These are phyloP conservation scores for Rambutsinella grinnellia DNA, from an alignment of 2,888 invertebrate genomes.

Conservation along the genomic window DNA sequence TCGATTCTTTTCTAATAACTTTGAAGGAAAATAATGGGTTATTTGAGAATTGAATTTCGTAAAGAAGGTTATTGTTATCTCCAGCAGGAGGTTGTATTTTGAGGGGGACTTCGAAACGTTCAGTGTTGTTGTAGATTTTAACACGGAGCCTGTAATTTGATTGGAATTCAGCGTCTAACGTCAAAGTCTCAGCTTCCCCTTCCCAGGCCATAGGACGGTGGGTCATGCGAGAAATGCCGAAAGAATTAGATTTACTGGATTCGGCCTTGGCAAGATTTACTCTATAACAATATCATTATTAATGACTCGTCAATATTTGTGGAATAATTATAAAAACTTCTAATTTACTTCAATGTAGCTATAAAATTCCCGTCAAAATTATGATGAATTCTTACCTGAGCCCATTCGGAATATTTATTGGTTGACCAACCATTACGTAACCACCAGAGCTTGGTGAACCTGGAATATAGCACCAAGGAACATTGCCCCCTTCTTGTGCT, in stretches of 20 bases:
- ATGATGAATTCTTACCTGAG: constrained; percentile 1
- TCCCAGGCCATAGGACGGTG: background rate
- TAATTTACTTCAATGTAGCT: no score
- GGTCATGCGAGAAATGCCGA: background rate
- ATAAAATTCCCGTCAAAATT: background rate
- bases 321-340: no score
- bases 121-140: constrained; percentile 23
- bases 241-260: background rate
- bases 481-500: background rate
- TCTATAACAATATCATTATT: no score
- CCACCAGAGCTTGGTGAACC: constrained; percentile 27
- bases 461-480: constrained; percentile 48
- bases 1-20: constrained; percentile 49
- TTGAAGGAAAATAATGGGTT: constrained; percentile 47
- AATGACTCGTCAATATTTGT: no score
- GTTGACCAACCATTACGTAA: constrained; percentile 37
- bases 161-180: constrained; percentile 42
- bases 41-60: background rate
- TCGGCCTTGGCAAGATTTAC: background rate
- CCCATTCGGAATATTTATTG: constrained; percentile 19
- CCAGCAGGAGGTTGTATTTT: background rate
- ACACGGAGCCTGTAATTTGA: constrained; percentile 51
- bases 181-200: constrained; percentile 40
- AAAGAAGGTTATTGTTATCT: background rate
- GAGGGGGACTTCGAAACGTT: constrained; percentile 3